Percentiles rank a stretch among this genome's conserved stretches.
Evolutionary conservation across 2,888 invertebrate species (phyloP).

Genomic region (Nysson spinosus): DNA sequence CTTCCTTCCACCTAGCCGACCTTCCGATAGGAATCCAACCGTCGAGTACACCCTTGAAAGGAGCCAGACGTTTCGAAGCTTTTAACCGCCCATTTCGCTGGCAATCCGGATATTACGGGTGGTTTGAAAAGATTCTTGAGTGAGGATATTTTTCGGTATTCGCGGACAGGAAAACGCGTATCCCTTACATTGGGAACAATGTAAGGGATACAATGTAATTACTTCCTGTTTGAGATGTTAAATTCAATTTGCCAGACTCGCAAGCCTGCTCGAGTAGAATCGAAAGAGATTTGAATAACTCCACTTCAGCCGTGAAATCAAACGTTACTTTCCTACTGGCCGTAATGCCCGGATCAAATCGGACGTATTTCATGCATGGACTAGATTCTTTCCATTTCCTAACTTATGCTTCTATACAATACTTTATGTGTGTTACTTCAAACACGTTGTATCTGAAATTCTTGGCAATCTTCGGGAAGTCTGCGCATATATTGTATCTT

Average conservation of each 20-base stretch:
- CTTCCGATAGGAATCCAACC: slow-evolving; percentile 48
- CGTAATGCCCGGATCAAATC: slow-evolving; percentile 10
- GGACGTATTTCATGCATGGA: neutral
- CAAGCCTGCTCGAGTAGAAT: neutral
- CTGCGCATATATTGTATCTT: too few species aligned
- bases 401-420: neutral
- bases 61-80: slow-evolving; percentile 53
- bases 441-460: too few species aligned
- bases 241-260: slow-evolving; percentile 22
- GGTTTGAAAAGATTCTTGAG: slow-evolving; percentile 41
- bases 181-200: slow-evolving; percentile 4
- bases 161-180: slow-evolving; percentile 13
- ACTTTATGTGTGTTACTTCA: neutral
- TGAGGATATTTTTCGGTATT: slow-evolving; percentile 28
- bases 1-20: slow-evolving; percentile 29
- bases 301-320: slow-evolving; percentile 10
- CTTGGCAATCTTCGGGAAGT: too few species aligned
- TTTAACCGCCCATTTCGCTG: slow-evolving; percentile 58
- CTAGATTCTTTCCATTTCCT: neutral
- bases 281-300: slow-evolving; percentile 36
- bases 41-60: slow-evolving; percentile 38
- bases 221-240: slow-evolving; percentile 15
- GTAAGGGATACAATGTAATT: too few species aligned
- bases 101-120: slow-evolving; percentile 55
- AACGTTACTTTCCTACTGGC: neutral